These are phyloP conservation scores for Ctenodactylus gundi DNA, from an alignment of 2,113 vertebrate species.

Conservation along the genomic window DNA sequence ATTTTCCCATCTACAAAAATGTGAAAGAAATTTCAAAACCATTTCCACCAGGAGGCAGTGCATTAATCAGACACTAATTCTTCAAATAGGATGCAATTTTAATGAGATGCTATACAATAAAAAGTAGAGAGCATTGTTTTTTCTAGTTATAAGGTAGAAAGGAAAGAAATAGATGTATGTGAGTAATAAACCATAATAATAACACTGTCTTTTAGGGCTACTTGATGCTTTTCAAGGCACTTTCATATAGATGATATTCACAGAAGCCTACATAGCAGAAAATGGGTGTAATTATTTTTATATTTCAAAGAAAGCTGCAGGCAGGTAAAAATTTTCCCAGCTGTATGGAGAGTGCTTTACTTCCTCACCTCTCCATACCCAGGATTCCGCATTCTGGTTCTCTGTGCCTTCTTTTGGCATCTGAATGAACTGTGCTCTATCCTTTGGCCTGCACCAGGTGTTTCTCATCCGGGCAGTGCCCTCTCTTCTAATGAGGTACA, in stretches of 20 bases:
- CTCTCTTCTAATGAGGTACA: not conserved
- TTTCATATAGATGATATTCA: not conserved
- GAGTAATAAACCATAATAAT: not conserved
- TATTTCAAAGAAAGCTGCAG: not conserved
- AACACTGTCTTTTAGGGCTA: not conserved
- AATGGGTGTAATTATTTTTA: not conserved
- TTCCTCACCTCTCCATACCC: not conserved
- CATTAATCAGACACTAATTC: not conserved
- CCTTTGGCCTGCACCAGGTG: not conserved
- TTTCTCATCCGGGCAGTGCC: not conserved
- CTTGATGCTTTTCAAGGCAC: not conserved
- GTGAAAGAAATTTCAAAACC: not conserved
- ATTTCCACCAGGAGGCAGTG: not conserved
- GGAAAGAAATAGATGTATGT: not conserved
- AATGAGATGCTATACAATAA: slow-evolving; percentile 43
- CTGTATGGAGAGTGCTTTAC: not conserved
- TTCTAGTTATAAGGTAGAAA: not conserved
- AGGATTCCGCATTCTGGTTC: not conserved
- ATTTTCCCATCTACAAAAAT: not conserved
- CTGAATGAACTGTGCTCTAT: not conserved
- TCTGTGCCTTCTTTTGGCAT: not conserved
- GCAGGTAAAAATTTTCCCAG: not conserved
- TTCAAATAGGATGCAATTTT: not conserved
- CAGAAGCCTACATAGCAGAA: not conserved
- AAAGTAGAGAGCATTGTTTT: not conserved